A percentile compares a stretch with the other conserved stretches of the same genome.
Conservation (phyloP, 2,797 vertebrate species). For the Eidolon dupreanum region DNA sequence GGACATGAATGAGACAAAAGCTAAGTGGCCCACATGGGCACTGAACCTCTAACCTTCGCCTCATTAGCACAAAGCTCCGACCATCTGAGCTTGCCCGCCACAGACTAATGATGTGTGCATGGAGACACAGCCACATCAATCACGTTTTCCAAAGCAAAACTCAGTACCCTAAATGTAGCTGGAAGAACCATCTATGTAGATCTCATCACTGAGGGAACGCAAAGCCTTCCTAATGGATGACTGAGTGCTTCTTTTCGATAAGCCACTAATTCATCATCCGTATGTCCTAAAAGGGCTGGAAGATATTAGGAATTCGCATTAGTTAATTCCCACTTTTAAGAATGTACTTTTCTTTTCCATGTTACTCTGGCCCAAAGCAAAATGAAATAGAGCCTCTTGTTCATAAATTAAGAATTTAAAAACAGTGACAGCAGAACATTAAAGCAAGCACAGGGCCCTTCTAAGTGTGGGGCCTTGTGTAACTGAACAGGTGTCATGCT, state of each 20-base stretch:
- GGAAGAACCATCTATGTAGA: not conserved
- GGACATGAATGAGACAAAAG: conserved; percentile 55
- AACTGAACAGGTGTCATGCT: not conserved
- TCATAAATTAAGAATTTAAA: not conserved
- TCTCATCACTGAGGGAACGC: not conserved
- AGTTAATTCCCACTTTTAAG: not conserved
- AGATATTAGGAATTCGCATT: not conserved
- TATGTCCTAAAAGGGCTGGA: not conserved
- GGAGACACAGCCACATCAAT: conserved; percentile 59
- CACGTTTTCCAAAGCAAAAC: conserved; percentile 51
- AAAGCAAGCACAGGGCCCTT: not conserved
- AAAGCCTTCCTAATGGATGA: not conserved
- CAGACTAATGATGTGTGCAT: conserved; percentile 60
- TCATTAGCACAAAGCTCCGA: conserved; percentile 66
- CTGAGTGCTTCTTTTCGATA: not conserved
- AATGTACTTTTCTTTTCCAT: not conserved
- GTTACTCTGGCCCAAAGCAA: not conserved
- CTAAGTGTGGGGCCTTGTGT: not conserved
- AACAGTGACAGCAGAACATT: not conserved
- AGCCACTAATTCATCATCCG: not conserved
- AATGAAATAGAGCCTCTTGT: not conserved
- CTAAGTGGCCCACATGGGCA: conserved; percentile 72
- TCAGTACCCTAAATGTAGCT: not conserved
- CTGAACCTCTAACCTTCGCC: conserved; percentile 70
- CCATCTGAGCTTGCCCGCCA: conserved; percentile 70